These are phyloP conservation scores for Trichogramma evanescens DNA, from an alignment of 2,888 invertebrate genomes.

Conservation along the genomic window DNA sequence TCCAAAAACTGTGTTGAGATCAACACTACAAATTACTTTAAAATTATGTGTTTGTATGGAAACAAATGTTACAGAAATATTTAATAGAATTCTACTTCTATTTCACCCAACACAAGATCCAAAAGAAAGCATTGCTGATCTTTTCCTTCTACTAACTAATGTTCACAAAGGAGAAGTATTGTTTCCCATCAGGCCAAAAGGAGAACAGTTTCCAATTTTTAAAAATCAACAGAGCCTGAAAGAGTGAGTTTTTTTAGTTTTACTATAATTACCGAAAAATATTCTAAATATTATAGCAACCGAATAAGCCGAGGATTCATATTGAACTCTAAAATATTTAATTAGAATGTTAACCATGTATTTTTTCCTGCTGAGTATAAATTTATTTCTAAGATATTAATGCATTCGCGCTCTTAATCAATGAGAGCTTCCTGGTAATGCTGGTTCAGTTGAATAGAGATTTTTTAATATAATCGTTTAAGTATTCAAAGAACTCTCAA, in stretches of 20 bases:
- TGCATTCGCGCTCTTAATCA: too few relatives aligned
- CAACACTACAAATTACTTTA: conserved; percentile 20
- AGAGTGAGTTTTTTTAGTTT: conserved; percentile 23
- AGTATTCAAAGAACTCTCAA: too few relatives aligned
- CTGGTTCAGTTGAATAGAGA: too few relatives aligned
- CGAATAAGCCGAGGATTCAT: too few relatives aligned
- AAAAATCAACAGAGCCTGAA: conserved; percentile 29
- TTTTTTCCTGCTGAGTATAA: not conserved
- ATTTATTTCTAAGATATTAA: not conserved
- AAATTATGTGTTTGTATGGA: conserved; percentile 32
- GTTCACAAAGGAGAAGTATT: conserved; percentile 29
- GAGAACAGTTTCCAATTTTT: conserved; percentile 36
- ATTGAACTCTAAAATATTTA: too few relatives aligned
- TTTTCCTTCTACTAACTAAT: conserved; percentile 29
- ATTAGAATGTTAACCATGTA: not conserved
- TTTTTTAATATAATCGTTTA: too few relatives aligned
- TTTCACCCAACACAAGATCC: conserved; percentile 35
- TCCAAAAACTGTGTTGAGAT: conserved; percentile 26
- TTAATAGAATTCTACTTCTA: conserved; percentile 35
- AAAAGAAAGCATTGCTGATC: conserved; percentile 27
- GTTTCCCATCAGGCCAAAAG: conserved; percentile 28
- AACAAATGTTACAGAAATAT: conserved; percentile 24
- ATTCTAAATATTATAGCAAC: not conserved
- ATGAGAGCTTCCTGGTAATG: too few relatives aligned
- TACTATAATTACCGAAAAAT: not conserved